Evolutionary conservation across 1,140 invertebrate species (phyloP).

Genomic region (Drosophila erecta): DNA sequence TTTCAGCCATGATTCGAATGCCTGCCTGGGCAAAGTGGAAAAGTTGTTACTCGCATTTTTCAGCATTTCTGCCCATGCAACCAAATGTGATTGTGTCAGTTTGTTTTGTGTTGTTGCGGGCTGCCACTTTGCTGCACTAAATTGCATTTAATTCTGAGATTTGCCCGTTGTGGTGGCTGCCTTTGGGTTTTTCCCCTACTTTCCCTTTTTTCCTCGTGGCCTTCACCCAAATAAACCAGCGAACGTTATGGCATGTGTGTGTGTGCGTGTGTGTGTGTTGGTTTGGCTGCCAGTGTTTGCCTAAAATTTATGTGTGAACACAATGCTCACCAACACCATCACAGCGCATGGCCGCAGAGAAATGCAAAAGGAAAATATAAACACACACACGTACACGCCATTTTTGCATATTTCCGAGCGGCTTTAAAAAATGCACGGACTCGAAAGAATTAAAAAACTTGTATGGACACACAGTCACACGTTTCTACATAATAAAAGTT

Average conservation of each 20-base stretch:
- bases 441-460: constrained; percentile 50
- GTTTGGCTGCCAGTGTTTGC: constrained; percentile 48
- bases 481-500: constrained; percentile 58
- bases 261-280: constrained; percentile 30
- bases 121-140: constrained; percentile 80
- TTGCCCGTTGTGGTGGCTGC: constrained; percentile 53
- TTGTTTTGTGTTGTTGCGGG: constrained; percentile 48
- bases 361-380: constrained; percentile 37
- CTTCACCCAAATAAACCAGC: constrained; percentile 76
- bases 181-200: constrained; percentile 22
- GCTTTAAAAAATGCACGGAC: constrained; percentile 64
- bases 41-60: constrained; percentile 48
- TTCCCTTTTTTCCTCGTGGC: constrained; percentile 47
- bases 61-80: constrained; percentile 47
- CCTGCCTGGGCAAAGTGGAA: constrained; percentile 24
- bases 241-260: constrained; percentile 15
- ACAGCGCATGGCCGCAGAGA: constrained; percentile 43
- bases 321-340: constrained; percentile 56
- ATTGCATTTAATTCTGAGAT: constrained; percentile 81
- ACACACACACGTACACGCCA: constrained; percentile 22
- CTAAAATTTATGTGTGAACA: constrained; percentile 77
- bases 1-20: constrained; percentile 26
- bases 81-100: constrained; percentile 43
- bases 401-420: constrained; percentile 70
- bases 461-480: constrained; percentile 18